Evolutionary conservation across 2,888 invertebrate genomes (phyloP).

Genomic region (Ganaspis brasiliensis): DNA sequence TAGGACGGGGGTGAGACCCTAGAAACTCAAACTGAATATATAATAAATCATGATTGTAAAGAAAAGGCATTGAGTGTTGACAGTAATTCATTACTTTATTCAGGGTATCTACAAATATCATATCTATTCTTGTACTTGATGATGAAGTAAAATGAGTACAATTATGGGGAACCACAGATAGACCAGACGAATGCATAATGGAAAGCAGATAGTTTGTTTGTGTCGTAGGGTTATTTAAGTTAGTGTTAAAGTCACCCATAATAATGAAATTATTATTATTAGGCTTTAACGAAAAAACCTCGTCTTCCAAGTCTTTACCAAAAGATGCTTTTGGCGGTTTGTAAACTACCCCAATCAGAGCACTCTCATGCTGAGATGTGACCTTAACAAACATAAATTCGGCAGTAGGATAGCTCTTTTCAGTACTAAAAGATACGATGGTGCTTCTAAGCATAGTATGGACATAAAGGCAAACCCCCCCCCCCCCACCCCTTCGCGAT

Average conservation of each 20-base stretch:
- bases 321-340: background rate
- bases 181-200: background rate
- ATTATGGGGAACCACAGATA: background rate
- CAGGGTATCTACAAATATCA: background rate
- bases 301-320: background rate
- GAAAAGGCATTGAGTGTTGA: background rate
- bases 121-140: background rate
- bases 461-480: background rate
- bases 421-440: background rate
- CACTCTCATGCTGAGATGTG: background rate
- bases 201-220: too few species aligned
- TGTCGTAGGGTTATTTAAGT: too few species aligned
- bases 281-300: background rate
- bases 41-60: background rate
- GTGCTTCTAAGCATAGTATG: background rate
- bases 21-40: background rate
- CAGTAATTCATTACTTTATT: background rate
- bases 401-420: background rate
- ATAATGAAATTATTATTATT: too few species aligned
- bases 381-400: background rate
- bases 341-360: background rate
- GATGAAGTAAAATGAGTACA: background rate
- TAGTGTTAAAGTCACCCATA: too few species aligned
- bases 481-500: too few species aligned
- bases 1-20: too few species aligned